Percentiles rank a stretch among this genome's conserved stretches.
Conservation (phyloP, 1,140 invertebrate genomes). For the Polypedilum pembai region DNA sequence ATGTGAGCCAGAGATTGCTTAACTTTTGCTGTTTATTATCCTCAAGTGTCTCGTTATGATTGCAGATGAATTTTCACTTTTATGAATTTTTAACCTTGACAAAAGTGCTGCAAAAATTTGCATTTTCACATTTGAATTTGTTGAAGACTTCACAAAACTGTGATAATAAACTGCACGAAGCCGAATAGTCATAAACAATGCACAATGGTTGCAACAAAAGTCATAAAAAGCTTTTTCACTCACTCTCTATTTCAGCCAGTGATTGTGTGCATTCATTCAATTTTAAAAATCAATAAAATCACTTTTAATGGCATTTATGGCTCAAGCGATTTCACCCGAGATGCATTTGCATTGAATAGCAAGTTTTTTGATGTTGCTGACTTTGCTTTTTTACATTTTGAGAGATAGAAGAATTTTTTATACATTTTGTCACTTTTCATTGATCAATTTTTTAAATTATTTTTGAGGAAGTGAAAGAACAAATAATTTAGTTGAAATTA, state of each 20-base stretch:
- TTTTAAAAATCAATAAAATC: conserved; percentile 16
- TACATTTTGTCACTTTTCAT: too few relatives aligned
- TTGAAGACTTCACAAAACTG: neutral
- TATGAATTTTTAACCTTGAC: too few relatives aligned
- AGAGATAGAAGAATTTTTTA: too few relatives aligned
- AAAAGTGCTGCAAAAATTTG: too few relatives aligned
- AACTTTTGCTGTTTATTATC: too few relatives aligned
- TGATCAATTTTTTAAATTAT: too few relatives aligned
- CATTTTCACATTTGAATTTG: too few relatives aligned
- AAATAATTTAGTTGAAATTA: too few relatives aligned
- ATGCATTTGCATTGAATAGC: neutral
- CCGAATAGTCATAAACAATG: neutral
- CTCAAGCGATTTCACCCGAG: neutral
- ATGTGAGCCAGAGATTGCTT: too few relatives aligned
- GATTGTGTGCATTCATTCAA: neutral
- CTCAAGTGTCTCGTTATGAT: too few relatives aligned
- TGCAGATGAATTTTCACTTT: too few relatives aligned
- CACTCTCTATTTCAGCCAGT: neutral
- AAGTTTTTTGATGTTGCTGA: neutral
- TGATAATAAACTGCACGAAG: neutral
- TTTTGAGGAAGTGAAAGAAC: too few relatives aligned
- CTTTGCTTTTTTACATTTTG: neutral
- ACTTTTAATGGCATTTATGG: conserved; percentile 20
- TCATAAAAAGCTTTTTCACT: neutral
- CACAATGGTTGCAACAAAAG: neutral